Conservation (phyloP, 2,113 vertebrate genomes). For the Tetrax tetrax region DNA sequence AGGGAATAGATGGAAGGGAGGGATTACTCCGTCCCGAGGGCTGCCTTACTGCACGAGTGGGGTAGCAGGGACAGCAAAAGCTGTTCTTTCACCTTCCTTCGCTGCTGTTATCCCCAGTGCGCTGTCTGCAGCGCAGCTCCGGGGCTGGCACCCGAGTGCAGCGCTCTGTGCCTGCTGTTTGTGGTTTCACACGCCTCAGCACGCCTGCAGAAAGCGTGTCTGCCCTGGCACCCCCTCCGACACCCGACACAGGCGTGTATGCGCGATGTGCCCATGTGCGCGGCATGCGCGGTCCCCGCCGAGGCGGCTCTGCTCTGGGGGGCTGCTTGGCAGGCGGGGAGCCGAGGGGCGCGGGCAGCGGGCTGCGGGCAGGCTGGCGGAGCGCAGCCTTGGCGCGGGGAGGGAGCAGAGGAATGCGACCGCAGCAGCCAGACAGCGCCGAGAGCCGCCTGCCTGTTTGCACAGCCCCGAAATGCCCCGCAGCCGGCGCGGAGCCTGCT, state of each 20-base stretch:
- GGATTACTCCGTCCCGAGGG: not conserved
- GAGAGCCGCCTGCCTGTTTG: not conserved
- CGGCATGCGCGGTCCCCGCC: fast-evolving
- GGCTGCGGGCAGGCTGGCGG: not conserved
- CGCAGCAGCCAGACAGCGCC: not conserved
- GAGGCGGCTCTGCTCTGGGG: not conserved
- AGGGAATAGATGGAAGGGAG: not conserved
- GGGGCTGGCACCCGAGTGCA: not conserved
- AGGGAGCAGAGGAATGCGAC: not conserved
- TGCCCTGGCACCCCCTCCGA: not conserved
- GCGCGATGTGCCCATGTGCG: not conserved
- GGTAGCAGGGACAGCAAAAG: not conserved
- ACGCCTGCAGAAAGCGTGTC: not conserved
- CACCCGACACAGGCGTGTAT: no score
- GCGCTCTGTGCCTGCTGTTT: not conserved
- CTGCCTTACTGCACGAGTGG: not conserved
- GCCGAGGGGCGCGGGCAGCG: fast-evolving
- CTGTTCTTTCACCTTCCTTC: not conserved
- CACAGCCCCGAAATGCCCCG: not conserved
- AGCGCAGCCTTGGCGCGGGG: no score
- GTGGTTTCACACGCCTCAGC: not conserved
- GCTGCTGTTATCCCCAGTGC: fast-evolving
- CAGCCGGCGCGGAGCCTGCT: not conserved
- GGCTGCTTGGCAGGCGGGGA: not conserved
- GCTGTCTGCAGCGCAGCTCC: fast-evolving